phyloP scores from a whole-genome alignment of 2,113 vertebrate species.

The Cyphotilapia sp. region DNA sequence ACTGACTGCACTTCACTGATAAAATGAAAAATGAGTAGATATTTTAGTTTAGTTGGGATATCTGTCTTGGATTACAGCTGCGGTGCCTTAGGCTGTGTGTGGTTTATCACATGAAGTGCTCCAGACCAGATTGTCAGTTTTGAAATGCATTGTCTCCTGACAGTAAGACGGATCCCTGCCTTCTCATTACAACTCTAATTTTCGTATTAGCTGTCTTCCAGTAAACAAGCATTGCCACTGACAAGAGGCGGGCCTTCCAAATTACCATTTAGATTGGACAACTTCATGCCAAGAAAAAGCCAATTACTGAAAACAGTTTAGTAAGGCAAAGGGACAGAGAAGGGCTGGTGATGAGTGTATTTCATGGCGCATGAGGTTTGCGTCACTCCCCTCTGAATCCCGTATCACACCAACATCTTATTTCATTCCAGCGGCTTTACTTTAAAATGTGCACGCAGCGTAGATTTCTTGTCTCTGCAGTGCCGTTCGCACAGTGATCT shows the following conservation, averaged over 20 bases:
- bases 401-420: not conserved
- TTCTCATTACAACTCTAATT: constrained; percentile 39
- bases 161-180: not conserved
- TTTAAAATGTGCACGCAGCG: constrained; percentile 18
- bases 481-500: not conserved
- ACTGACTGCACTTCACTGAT: not conserved
- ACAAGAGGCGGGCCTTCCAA: constrained; percentile 11
- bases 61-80: not conserved
- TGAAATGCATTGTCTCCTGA: constrained; percentile 3
- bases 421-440: not conserved
- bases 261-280: constrained; percentile 76
- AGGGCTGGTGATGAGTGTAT: not conserved
- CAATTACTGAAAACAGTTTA: constrained; percentile 46
- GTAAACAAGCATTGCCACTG: constrained; percentile 40
- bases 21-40: not conserved
- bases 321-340: not conserved
- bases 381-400: not conserved
- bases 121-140: not conserved
- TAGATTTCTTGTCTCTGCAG: not conserved
- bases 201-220: constrained; percentile 10
- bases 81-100: not conserved
- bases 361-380: constrained; percentile 2
- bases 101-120: not conserved
- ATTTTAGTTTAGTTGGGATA: not conserved
- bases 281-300: constrained; percentile 55